Percentiles rank a stretch among this genome's conserved stretches.
Evolutionary conservation across 2,797 vertebrate species (phyloP).

Genomic region (Glossophaga mutica): DNA sequence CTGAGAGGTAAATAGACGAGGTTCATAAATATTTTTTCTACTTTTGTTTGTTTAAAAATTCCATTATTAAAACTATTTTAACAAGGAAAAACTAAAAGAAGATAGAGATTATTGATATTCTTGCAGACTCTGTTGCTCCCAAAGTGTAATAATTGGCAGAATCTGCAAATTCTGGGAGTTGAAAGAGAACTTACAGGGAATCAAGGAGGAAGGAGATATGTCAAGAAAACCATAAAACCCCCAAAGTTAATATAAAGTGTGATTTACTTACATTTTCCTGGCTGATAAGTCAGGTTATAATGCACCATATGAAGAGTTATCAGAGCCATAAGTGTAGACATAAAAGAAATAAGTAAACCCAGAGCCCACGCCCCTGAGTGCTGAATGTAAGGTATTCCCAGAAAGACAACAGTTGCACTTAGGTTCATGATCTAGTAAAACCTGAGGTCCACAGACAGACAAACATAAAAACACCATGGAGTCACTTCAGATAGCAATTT

Average conservation of each 20-base stretch:
- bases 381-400: constrained; percentile 94
- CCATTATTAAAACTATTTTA: not conserved
- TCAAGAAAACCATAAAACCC: not conserved
- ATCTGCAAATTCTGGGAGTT: not conserved
- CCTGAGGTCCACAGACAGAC: constrained; percentile 79
- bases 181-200: not conserved
- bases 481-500: not conserved
- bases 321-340: constrained; percentile 89
- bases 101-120: not conserved
- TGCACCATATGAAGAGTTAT: constrained; percentile 91
- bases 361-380: constrained; percentile 90
- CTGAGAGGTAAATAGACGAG: not conserved
- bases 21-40: not conserved
- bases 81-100: not conserved
- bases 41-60: not conserved
- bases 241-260: not conserved
- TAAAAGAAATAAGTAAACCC: constrained; percentile 92
- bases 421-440: constrained; percentile 94
- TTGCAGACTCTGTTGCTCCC: not conserved
- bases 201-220: not conserved
- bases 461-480: not conserved
- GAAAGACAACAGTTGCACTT: constrained; percentile 90
- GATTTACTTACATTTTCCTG: constrained; percentile 88
- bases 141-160: not conserved
- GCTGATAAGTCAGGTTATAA: constrained; percentile 89